Base-by-base conservation (phyloP, 2,888 invertebrate species). In the Polydrusus cervinus region DNA sequence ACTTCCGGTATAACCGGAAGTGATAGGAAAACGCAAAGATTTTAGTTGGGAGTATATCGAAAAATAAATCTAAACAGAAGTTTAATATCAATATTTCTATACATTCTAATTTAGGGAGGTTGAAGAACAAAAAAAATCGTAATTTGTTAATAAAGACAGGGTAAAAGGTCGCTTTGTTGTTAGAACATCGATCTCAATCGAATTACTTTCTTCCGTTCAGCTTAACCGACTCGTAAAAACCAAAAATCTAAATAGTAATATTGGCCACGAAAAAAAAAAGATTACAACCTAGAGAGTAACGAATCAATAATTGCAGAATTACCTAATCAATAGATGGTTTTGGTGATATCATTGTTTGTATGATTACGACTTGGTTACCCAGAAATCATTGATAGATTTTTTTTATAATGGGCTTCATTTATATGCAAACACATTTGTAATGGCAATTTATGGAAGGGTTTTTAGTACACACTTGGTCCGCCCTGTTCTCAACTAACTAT, bases 281-380 rank as follows among this genome's bases (percentile, higher is more conserved):
- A 47, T 62, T 74, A 74, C 74, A 74, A 75, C 71, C 75, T 71
- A 75, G 55, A 65, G 75, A 71, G 71, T 71, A 71, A 67, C 66
- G 66, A 75, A 74, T 74, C 64, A 64, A n/a, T n/a, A n/a, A 74
- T 71, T 53, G 38, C 38, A 71, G 40, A 65, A 71, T 57, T 64
- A 53, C 49, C 45, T 70, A 70, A 9, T 70, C 60, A 6, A 62
- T 73, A 68, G 61, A 68, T 67, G 60, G 62, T 60, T 61, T 61
- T 71, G 67, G 43, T 73, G 53, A 73, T 70, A 74, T 55, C 40
- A 51, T 53, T 55, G 16, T 55, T 65, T 65, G 38, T 49, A 51
- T 49, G 20, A 55, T 43, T 38, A 7, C 38, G 14, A 25, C 25
- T n/a, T 25, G 25, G 25, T 47, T 1, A 55, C 18, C 20, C 65